A percentile compares a stretch with the other conserved stretches of the same genome.
Evolutionary conservation across 2,113 vertebrate species (phyloP).

Genomic region (Cebus imitator): DNA sequence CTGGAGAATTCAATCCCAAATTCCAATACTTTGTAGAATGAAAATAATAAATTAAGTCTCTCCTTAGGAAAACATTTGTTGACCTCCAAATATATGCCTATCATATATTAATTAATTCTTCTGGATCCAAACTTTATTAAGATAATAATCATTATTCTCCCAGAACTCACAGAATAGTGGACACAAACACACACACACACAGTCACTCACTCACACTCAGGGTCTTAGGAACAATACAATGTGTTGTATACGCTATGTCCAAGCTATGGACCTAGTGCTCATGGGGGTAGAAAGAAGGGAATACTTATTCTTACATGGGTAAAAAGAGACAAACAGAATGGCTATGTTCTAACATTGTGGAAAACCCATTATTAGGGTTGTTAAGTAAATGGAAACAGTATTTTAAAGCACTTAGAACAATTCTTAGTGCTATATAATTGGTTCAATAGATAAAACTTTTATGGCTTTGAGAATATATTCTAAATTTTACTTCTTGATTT

Average conservation of each 20-base stretch:
- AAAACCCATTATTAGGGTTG: background rate
- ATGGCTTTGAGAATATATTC: background rate
- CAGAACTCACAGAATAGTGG: background rate
- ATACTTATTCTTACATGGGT: too few relatives aligned
- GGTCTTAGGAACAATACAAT: background rate
- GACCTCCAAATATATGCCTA: background rate
- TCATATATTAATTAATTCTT: background rate
- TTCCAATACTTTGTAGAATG: background rate
- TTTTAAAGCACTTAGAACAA: background rate
- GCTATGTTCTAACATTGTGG: background rate
- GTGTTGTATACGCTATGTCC: background rate
- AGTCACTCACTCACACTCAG: background rate
- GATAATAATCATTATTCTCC: background rate
- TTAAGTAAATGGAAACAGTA: background rate
- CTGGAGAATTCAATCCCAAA: background rate
- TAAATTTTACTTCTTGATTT: background rate
- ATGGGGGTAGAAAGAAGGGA: background rate
- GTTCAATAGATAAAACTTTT: background rate
- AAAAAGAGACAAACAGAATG: background rate
- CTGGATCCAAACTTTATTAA: background rate
- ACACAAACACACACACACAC: background rate
- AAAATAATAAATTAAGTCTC: background rate
- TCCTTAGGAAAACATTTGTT: background rate
- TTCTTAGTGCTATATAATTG: background rate
- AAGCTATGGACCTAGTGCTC: background rate